Evolutionary conservation across 2,888 invertebrate genomes (phyloP).

Genomic region (Lithosia quadra): DNA sequence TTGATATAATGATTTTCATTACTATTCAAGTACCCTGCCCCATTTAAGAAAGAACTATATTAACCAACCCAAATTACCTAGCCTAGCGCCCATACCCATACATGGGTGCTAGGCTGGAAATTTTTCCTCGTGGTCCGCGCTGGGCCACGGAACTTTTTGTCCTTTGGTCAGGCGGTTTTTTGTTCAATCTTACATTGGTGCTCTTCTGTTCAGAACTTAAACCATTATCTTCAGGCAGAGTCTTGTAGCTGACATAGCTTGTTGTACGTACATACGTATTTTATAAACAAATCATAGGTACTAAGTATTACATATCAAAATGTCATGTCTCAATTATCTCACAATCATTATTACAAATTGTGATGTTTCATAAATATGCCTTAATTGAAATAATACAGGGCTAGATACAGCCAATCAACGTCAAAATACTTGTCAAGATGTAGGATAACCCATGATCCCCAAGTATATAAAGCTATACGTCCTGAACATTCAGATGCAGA

Average conservation of each 20-base stretch:
- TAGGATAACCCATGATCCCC: neutral
- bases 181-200: neutral
- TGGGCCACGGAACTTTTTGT: neutral
- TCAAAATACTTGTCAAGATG: conserved; percentile 10
- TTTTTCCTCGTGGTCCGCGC: neutral
- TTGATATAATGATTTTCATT: neutral
- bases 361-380: neutral
- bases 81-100: neutral
- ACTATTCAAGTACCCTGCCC: neutral
- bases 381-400: conserved; percentile 9
- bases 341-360: neutral
- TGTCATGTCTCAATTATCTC: neutral
- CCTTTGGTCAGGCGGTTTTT: neutral
- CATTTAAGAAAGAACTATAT: neutral
- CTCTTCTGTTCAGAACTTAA: neutral
- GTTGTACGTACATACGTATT: no score
- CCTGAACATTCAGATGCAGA: neutral
- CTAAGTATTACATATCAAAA: neutral
- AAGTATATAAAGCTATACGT: conserved; percentile 1
- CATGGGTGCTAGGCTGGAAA: neutral
- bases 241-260: no score
- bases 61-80: neutral
- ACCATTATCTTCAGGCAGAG: neutral
- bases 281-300: no score
- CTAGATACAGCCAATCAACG: conserved; percentile 2